Evolutionary conservation across 2,888 invertebrate genomes (phyloP).

Genomic region (Choristoneura rosaceana): DNA sequence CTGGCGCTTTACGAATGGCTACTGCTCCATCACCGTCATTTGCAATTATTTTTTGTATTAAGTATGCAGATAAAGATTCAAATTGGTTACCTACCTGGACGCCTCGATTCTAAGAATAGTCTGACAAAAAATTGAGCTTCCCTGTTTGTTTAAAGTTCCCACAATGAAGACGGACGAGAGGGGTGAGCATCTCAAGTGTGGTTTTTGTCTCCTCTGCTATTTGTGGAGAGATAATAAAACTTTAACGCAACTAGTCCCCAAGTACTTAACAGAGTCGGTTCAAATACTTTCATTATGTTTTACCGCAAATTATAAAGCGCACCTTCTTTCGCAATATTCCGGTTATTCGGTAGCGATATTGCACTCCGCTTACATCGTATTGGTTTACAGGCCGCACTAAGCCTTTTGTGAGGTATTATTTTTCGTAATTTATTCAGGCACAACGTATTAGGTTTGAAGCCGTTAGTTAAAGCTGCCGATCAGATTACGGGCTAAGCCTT

Average conservation of each 20-base stretch:
- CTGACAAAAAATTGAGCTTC: slow-evolving; percentile 69
- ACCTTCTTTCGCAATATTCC: slow-evolving; percentile 39
- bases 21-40: slow-evolving; percentile 29
- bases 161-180: slow-evolving; percentile 72
- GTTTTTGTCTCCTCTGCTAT: slow-evolving; percentile 78
- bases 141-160: slow-evolving; percentile 75
- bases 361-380: slow-evolving; percentile 36
- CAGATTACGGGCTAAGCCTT: slow-evolving; percentile 77
- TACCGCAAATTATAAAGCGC: slow-evolving; percentile 31
- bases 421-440: slow-evolving; percentile 72
- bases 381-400: slow-evolving; percentile 42
- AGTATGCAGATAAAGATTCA: slow-evolving; percentile 63
- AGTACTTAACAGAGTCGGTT: slow-evolving; percentile 44
- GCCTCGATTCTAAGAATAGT: slow-evolving; percentile 67
- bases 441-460: slow-evolving; percentile 72
- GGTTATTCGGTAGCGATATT: slow-evolving; percentile 36
- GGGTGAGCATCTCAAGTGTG: slow-evolving; percentile 78
- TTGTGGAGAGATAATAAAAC: slow-evolving; percentile 78
- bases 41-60: slow-evolving; percentile 49
- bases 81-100: slow-evolving; percentile 76
- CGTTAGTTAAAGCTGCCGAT: slow-evolving; percentile 75
- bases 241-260: slow-evolving; percentile 61
- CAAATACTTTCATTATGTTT: slow-evolving; percentile 42
- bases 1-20: not conserved
- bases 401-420: slow-evolving; percentile 58